Conservation (phyloP, 2,113 vertebrate genomes). For the Salvelinus fontinalis region DNA sequence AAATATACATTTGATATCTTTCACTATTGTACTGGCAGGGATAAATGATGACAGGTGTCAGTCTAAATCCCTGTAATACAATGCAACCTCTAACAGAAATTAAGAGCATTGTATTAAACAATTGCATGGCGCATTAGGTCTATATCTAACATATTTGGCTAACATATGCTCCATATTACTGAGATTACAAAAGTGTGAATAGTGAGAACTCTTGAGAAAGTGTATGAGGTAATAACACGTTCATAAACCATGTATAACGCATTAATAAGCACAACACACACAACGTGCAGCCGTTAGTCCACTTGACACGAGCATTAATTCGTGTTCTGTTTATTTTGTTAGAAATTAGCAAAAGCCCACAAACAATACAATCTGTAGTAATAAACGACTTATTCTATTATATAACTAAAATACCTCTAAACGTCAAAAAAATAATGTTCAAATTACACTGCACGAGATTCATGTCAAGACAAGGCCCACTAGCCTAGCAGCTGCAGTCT, state of each 20-base stretch:
- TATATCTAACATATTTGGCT: not conserved
- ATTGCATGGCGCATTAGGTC: not conserved
- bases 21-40: not conserved
- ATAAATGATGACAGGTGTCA: slow-evolving; percentile 4
- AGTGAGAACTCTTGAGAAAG: not conserved
- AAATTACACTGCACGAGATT: slow-evolving; percentile 46
- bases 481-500: not conserved
- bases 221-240: not conserved
- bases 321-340: no score
- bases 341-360: no score
- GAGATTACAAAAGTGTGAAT: not conserved
- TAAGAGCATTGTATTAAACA: not conserved
- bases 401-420: not conserved
- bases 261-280: not conserved
- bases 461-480: slow-evolving; percentile 48
- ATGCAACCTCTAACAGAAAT: not conserved
- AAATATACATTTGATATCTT: not conserved
- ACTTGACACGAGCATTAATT: no score
- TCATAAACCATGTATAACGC: not conserved
- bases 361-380: not conserved
- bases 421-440: slow-evolving; percentile 4
- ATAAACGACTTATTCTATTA: not conserved
- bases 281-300: no score
- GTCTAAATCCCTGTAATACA: not conserved
- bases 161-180: not conserved